Conservation (phyloP, 2,888 invertebrate species). For the Eilema depressum region DNA sequence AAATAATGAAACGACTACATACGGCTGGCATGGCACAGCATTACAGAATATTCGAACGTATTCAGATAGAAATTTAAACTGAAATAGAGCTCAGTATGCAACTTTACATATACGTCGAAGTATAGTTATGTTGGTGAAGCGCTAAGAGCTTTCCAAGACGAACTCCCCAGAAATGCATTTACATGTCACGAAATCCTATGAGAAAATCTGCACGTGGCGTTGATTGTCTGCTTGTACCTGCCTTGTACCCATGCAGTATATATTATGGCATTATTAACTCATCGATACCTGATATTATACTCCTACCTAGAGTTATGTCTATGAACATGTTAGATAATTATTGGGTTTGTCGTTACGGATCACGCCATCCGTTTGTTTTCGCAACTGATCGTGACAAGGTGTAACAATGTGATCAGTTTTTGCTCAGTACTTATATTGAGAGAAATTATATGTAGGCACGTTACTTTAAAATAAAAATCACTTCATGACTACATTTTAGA, state of each 20-base stretch:
- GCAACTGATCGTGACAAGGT: not conserved
- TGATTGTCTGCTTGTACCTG: conserved; percentile 76
- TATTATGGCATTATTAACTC: conserved; percentile 63
- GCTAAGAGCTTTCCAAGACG: conserved; percentile 81
- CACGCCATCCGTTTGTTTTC: not conserved
- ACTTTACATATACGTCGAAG: conserved; percentile 36
- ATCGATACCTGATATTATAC: conserved; percentile 58
- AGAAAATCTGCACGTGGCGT: conserved; percentile 76
- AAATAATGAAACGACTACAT: not conserved
- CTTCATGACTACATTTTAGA: not conserved
- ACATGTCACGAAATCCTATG: conserved; percentile 81
- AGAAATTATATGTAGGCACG: no score
- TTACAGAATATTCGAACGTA: conserved; percentile 26
- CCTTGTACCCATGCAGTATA: conserved; percentile 50
- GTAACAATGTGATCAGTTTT: not conserved
- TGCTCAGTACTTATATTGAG: not conserved
- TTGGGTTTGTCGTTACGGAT: not conserved
- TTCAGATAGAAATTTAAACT: conserved; percentile 46
- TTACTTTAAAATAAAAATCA: no score
- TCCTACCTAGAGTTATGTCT: conserved; percentile 15
- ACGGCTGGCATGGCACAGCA: not conserved
- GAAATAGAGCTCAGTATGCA: conserved; percentile 41
- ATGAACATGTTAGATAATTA: conserved; percentile 7
- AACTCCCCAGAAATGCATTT: conserved; percentile 81
- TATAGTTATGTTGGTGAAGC: conserved; percentile 42